phyloP scores from a whole-genome alignment of 1,140 invertebrate species.

The Dendrolimus kikuchii region DNA sequence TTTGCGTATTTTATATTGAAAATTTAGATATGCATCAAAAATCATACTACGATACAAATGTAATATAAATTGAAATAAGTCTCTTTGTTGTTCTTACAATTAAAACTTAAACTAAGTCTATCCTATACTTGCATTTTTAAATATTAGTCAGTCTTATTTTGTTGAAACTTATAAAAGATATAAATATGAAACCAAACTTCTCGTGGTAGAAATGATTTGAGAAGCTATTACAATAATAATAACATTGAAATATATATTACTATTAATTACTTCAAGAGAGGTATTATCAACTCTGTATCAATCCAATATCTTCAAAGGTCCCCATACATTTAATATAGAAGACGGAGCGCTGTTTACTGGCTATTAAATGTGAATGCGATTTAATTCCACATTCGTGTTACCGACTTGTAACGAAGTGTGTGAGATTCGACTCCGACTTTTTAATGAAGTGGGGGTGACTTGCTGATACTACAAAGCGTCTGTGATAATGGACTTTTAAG shows the following conservation, averaged over 20 bases:
- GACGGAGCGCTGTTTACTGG: constrained; percentile 53
- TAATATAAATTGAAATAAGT: no score
- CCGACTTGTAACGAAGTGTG: constrained; percentile 32
- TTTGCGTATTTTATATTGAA: no score
- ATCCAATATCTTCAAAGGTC: constrained; percentile 43
- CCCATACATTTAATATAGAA: constrained; percentile 51
- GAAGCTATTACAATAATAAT: background rate
- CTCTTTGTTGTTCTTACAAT: background rate
- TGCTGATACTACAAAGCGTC: constrained; percentile 6
- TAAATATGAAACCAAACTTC: background rate
- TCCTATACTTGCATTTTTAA: background rate
- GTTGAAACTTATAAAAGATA: background rate
- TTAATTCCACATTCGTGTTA: constrained; percentile 51
- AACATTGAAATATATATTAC: constrained; percentile 4
- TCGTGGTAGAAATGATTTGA: background rate
- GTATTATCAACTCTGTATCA: constrained; percentile 23
- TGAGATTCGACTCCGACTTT: constrained; percentile 15
- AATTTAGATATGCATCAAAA: no score
- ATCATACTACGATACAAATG: no score
- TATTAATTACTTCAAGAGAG: constrained; percentile 6
- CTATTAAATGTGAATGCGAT: constrained; percentile 64
- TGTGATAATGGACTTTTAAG: background rate
- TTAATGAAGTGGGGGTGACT: constrained; percentile 43
- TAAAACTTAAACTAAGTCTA: background rate
- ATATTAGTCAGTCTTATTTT: no score